Evolutionary conservation across 2,113 vertebrate species (phyloP).

Genomic region (Isichthys henryi): DNA sequence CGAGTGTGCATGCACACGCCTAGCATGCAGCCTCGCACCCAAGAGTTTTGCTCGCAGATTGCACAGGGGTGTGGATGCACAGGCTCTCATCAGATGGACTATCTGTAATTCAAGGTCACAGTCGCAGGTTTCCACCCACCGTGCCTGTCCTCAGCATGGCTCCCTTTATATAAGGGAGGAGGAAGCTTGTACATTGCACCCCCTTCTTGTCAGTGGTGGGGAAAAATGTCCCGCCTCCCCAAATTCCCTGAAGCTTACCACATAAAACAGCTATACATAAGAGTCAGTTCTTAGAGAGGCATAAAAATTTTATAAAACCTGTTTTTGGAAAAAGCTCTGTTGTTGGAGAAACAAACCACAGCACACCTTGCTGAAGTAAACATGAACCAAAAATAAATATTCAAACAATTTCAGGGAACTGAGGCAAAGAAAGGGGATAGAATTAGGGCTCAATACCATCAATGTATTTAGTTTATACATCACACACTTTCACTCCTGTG

Average conservation of each 20-base stretch:
- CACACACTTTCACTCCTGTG: not conserved
- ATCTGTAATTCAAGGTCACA: conserved; percentile 4
- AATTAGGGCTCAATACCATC: not conserved
- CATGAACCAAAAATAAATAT: not conserved
- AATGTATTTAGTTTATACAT: not conserved
- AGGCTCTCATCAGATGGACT: not conserved
- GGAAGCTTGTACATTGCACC: not conserved
- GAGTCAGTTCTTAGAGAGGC: not conserved
- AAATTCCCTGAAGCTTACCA: not conserved
- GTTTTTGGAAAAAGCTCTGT: not conserved
- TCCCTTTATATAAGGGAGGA: not conserved
- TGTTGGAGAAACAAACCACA: not conserved
- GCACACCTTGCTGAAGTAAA: not conserved
- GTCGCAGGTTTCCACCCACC: not conserved
- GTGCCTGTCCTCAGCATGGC: not conserved
- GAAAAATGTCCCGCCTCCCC: not conserved
- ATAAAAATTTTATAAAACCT: not conserved
- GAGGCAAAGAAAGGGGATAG: not conserved
- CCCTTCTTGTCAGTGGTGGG: not conserved
- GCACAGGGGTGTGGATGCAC: not conserved
- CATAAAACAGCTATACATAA: not conserved
- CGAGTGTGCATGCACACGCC: not conserved
- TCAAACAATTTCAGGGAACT: not conserved
- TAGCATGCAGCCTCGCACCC: not conserved
- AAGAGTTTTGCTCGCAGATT: not conserved